Evolutionary conservation across 2,888 invertebrate genomes (phyloP), one percentile per base, ranked within the genome.

Genomic region (Drosophila quinaria): DNA sequence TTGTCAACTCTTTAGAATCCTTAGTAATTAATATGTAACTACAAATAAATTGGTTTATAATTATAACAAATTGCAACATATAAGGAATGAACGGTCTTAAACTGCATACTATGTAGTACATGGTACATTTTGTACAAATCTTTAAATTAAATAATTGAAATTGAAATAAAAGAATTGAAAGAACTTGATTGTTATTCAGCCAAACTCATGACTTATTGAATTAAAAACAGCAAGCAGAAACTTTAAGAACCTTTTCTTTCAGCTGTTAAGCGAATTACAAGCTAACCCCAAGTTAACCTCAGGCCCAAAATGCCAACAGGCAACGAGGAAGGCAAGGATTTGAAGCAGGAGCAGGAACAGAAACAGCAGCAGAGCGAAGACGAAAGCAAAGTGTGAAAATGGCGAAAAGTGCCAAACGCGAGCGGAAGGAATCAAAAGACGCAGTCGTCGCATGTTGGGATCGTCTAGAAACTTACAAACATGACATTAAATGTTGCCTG

Each of bases 381-480:
- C 25, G 29, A 42, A 55, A 33, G 19, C 47, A 54, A 60, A 66
- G 79, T 78, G 80, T 60, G 78, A 77, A 71, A 77, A 60, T 62
- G 72, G 56, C 37, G 51, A 64, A 76, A 67, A 67, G 71, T 76
- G 71, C 59, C 49, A 62, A 63, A 54, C 51, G 60, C 75, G 51
- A 85, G 64, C 70, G 72, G 72, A 85, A 58, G 85, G 71, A 74
- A 70, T 70, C 74, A 70, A 62, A 65, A 70, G 79, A 61, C 65
- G 61, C 54, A 56, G 61, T 37, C 39, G 51, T 31, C 51, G 60
- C 85, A 84, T 84, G 83, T 78, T 84, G 85, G 84, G 80, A 66
- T 67, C 80, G 84, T 84, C 84, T 84, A 86, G 84, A 84, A 84
- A 84, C 84, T 84, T 84, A 82, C 78, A 84, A 84, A 87, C 86